Evolutionary conservation across 2,888 invertebrate genomes (phyloP).

Genomic region (Agapostemon virescens): DNA sequence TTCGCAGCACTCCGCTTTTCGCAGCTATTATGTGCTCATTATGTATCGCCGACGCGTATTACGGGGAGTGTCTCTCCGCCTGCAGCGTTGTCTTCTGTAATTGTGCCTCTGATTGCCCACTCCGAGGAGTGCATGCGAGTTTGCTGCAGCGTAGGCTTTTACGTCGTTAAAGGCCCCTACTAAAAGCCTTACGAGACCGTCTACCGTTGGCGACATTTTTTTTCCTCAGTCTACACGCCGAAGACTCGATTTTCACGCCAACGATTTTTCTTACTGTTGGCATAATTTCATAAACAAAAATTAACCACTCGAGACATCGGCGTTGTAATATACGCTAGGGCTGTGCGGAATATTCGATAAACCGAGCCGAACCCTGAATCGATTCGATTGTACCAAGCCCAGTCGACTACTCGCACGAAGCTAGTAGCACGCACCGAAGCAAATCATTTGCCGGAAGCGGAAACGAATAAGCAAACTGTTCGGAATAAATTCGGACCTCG

Average conservation of each 20-base stretch:
- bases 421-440: too few species aligned
- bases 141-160: neutral
- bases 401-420: too few species aligned
- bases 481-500: too few species aligned
- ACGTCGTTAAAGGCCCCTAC: conserved; percentile 1
- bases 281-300: neutral
- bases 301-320: neutral
- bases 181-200: neutral
- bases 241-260: neutral
- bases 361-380: too few species aligned
- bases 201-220: neutral
- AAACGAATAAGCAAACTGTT: too few species aligned
- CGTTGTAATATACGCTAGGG: neutral
- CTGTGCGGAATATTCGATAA: too few species aligned
- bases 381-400: too few species aligned
- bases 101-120: conserved; percentile 29
- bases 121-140: conserved; percentile 9
- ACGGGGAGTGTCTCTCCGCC: conserved; percentile 3
- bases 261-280: neutral
- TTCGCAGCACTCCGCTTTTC: conserved; percentile 16
- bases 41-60: conserved; percentile 35
- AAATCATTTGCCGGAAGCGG: too few species aligned
- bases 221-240: neutral
- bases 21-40: conserved; percentile 39
- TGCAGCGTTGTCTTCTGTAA: conserved; percentile 9